Base-by-base conservation (phyloP, 2,113 vertebrate genomes). In the Odontesthes bonariensis region DNA sequence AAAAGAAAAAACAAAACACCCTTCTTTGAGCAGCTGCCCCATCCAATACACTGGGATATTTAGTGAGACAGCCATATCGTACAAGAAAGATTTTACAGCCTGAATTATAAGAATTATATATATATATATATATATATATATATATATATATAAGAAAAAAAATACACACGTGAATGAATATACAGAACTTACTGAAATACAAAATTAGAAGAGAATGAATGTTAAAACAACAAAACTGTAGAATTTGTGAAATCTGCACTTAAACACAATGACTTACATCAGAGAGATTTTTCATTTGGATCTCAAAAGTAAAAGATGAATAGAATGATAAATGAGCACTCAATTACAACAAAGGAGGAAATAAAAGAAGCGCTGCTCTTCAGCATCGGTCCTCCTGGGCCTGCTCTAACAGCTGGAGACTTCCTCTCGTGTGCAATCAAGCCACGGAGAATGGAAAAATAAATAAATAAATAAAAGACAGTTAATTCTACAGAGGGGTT, bases 401-500 rank as follows among this genome's bases (percentile, higher is more conserved):
- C 22, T 73, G 74, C 55, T 76, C 23, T 52, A 75, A 75, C 81
- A 87, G 79, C 65, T 75, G 79, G 75, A 85, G 82, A 86, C 73
- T 71, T 86, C 64, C 69, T 67, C 74, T 68, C 68, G 64, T 61
- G 81, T 76, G 77, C 84, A 86, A 87, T 88, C 61, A 81, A 78
- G 85, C 73, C 59, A 65, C 20, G 56, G 59, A 12, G 67, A 69
- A 75, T 58, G 56, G 64, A 65, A 49, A 51, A 54, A 61, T n/a
- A 52, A 66, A 64, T 66, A n/a, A 74, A 76, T 73, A 80, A 56
- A 73, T 63, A 16, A 64, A 69, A 73, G 40, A 67, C 49, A 47
- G 44, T 61, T 33, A 59, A 59, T 66, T 59, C 69, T 76, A 86
- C 76, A 86, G 42, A 87, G 69, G 82, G 89, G 81, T 88, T 92